A percentile compares a stretch with the other conserved stretches of the same genome.
Conservation (phyloP, 2,797 vertebrate species). For the Silurus lanzhouensis region DNA sequence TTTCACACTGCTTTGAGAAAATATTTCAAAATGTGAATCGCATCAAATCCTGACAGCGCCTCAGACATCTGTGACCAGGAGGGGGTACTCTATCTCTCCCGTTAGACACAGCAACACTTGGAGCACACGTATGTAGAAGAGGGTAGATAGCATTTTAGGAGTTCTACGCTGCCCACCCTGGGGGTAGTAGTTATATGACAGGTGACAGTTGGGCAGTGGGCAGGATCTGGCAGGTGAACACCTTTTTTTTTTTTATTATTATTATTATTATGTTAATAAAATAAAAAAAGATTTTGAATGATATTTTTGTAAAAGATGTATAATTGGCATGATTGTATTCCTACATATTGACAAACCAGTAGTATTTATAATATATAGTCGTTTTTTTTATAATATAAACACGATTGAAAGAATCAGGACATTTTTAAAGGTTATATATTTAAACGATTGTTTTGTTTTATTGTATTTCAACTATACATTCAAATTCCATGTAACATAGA, state of each 20-base stretch:
- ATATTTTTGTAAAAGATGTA: background rate
- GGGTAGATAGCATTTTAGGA: background rate
- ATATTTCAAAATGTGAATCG: background rate
- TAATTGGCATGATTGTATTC: background rate
- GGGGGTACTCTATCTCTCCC: background rate
- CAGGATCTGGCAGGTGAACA: background rate
- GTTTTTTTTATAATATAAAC: background rate
- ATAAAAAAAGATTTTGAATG: no score
- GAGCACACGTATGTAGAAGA: background rate
- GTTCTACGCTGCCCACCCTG: background rate
- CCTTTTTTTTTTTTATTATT: no score
- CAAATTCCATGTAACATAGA: no score
- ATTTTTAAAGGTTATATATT: background rate
- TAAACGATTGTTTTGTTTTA: background rate
- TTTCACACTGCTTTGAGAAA: background rate
- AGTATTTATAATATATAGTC: background rate
- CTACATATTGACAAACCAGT: background rate
- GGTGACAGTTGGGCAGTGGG: background rate
- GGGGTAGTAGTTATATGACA: background rate
- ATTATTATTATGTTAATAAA: no score
- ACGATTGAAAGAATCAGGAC: background rate
- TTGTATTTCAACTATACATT: background rate
- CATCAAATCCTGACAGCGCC: background rate
- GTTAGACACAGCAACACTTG: background rate
- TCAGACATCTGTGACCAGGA: background rate